Evolutionary conservation across 2,797 vertebrate genomes (phyloP), one percentile per base, ranked within the genome.

Genomic region (Chloroceryle inda): DNA sequence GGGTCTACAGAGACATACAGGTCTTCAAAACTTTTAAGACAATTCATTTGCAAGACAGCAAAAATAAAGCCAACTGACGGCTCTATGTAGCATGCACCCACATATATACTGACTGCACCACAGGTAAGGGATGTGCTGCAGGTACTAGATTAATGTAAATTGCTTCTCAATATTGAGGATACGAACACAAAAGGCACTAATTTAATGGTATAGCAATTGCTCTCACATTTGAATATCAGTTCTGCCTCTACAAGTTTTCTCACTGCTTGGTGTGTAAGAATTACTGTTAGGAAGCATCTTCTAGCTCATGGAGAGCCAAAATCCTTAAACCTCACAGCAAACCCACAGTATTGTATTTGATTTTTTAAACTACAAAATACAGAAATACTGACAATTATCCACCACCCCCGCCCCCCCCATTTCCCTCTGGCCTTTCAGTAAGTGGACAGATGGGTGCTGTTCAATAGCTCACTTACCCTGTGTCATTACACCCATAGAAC

Each of bases 381-480:
- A 89, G 40, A 80, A 84, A 80, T 75, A 22, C 5, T 58, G n/a
- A 58, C 31, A 84, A 86, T 42, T 80, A 94, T 15, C 18, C 55
- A 52, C 37, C 38, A 38, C 38, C 38, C 37, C 37, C 37, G 35
- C 37, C 38, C 38, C 13, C 38, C 38, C 38, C 38, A 40, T 40
- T 40, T 40, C 38, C 92, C 89, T 91, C 81, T 14, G 52, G 95
- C 67, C 55, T 85, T 84, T 95, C 0, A 1, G 55, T 93, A 90
- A 68, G 80, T 91, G 74, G 68, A 67, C 71, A 94, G 85, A 93
- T 79, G 80, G 83, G 93, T 79, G 74, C 55, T 93, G 64, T 71
- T 95, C 91, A 86, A 53, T 44, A 90, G 82, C 79, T 86, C 87
- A 55, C 73, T 94, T 88, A 88, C 56, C 82, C 89, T 94, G 88